Percentiles rank a stretch among this genome's conserved stretches.
phyloP scores from a whole-genome alignment of 2,113 vertebrate species.

The Platanista minor region DNA sequence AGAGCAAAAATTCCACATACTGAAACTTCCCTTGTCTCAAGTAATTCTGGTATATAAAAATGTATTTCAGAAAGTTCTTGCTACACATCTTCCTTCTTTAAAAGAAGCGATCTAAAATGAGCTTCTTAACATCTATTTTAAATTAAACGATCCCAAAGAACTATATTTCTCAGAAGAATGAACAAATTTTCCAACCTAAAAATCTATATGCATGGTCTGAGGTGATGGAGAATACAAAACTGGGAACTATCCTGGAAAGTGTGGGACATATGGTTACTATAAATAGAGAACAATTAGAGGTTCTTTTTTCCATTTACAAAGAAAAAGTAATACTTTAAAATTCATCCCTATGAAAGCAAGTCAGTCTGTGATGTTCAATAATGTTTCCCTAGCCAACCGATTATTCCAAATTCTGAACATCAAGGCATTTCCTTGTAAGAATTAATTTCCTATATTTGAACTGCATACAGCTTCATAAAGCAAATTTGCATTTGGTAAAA shows the following conservation, averaged over 20 bases:
- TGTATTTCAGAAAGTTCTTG: neutral
- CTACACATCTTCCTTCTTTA: neutral
- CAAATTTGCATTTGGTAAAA: slow-evolving; percentile 16
- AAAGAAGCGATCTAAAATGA: neutral
- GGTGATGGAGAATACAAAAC: neutral
- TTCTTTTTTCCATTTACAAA: slow-evolving; percentile 64
- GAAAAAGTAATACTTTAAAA: slow-evolving; percentile 38
- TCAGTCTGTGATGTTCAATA: slow-evolving; percentile 69
- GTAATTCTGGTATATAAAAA: neutral
- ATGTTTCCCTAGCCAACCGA: slow-evolving; percentile 44
- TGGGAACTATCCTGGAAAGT: slow-evolving; percentile 24
- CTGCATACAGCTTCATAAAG: neutral
- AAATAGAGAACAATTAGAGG: slow-evolving; percentile 37
- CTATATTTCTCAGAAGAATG: neutral
- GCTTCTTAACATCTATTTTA: slow-evolving; percentile 7
- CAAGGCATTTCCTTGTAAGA: slow-evolving; percentile 34
- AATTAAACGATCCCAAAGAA: slow-evolving; percentile 3
- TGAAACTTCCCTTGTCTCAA: neutral
- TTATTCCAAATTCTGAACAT: slow-evolving; percentile 56
- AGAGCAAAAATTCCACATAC: neutral
- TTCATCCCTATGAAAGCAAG: slow-evolving; percentile 34
- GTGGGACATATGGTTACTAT: slow-evolving; percentile 30
- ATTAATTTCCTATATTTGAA: slow-evolving; percentile 52
- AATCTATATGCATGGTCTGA: neutral
- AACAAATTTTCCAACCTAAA: slow-evolving; percentile 31